phyloP scores from a whole-genome alignment of 2,113 vertebrate genomes.

The Clarias macrocephalus region DNA sequence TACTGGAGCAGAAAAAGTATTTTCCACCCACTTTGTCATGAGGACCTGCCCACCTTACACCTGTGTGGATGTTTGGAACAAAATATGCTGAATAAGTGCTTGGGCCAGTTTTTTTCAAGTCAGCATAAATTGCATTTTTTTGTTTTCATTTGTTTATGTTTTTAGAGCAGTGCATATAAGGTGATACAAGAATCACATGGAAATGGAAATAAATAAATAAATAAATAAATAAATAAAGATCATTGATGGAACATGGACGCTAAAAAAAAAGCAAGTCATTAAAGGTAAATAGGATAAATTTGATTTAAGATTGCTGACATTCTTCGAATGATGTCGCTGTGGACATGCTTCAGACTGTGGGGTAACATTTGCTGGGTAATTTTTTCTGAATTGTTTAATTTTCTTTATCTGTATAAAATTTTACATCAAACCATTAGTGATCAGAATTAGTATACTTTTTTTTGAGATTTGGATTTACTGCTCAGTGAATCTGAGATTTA shows the following conservation, averaged over 20 bases:
- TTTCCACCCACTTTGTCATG: conserved; percentile 32
- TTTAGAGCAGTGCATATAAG: not conserved
- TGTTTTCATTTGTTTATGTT: too few relatives aligned
- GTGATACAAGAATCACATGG: not conserved
- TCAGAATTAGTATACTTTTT: not conserved
- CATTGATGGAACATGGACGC: too few relatives aligned
- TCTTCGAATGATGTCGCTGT: not conserved
- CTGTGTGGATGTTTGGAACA: conserved; percentile 42
- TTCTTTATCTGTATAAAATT: not conserved
- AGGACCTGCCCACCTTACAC: conserved; percentile 41
- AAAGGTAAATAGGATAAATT: not conserved
- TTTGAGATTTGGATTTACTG: too few relatives aligned
- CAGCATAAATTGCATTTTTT: not conserved
- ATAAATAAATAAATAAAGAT: not conserved
- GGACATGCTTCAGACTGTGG: not conserved
- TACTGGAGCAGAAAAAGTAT: conserved; percentile 28
- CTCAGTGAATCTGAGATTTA: not conserved
- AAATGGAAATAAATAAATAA: too few relatives aligned
- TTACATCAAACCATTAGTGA: not conserved
- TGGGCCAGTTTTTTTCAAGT: conserved; percentile 22
- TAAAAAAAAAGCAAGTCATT: too few relatives aligned
- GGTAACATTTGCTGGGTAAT: not conserved
- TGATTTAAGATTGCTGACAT: not conserved
- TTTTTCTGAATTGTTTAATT: not conserved
- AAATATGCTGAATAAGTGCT: conserved; percentile 18